A percentile compares a stretch with the other conserved stretches of the same genome.
These are phyloP conservation scores for Phocoena phocoena DNA, from an alignment of 2,113 vertebrate genomes.

Conservation along the genomic window DNA sequence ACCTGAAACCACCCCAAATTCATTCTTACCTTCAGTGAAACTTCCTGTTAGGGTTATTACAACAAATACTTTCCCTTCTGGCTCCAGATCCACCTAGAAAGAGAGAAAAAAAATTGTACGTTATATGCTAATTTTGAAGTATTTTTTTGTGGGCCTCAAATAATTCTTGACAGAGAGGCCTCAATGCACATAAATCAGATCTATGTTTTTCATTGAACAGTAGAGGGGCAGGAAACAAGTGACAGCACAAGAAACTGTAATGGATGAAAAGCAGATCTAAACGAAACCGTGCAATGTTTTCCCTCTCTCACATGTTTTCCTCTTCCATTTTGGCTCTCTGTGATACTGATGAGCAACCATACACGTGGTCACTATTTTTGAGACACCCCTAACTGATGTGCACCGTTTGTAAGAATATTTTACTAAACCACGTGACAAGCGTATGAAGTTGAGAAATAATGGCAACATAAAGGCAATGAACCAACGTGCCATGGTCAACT, in stretches of 20 bases:
- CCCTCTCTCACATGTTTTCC: not conserved
- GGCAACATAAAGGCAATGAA: not conserved
- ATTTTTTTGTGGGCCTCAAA: not conserved
- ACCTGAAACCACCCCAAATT: constrained; percentile 54
- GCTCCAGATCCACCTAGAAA: constrained; percentile 96
- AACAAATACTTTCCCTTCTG: constrained; percentile 96
- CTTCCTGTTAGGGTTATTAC: constrained; percentile 92
- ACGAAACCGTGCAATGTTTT: not conserved
- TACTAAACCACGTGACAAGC: not conserved
- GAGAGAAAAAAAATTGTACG: not conserved
- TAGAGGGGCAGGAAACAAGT: not conserved
- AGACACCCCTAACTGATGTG: not conserved
- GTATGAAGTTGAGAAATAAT: not conserved
- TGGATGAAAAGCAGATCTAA: not conserved
- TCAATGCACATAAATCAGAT: not conserved
- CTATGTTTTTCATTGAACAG: not conserved
- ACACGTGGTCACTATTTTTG: not conserved
- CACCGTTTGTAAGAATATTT: not conserved
- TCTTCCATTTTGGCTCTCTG: not conserved
- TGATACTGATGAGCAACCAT: not conserved
- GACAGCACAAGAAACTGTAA: not conserved
- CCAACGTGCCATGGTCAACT: no score
- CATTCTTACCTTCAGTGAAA: constrained; percentile 93
- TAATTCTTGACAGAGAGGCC: not conserved
- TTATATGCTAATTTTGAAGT: constrained; percentile 38